Evolutionary conservation across 2,797 vertebrate species (phyloP), one percentile per base, ranked within the genome.

Genomic region (Phrynocephalus guinanensis): DNA sequence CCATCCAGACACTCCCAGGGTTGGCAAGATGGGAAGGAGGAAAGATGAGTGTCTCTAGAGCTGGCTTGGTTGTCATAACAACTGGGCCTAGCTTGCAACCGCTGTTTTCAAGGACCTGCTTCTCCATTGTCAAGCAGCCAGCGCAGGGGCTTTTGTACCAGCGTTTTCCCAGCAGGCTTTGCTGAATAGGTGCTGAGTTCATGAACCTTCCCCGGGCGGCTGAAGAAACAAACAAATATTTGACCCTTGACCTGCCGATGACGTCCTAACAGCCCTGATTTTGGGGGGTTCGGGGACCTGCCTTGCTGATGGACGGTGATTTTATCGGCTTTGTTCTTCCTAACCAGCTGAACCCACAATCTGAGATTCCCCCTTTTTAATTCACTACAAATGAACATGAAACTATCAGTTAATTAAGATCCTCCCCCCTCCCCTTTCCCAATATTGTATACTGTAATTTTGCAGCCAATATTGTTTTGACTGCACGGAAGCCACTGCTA

Each of bases 101-200:
- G 33, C 77, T 9, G 48, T 82, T 89, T 82, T 68, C 84, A 86
- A 89, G 85, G 85, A 84, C 77, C 26, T 2, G 48, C 81, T 75
- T 83, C 70, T 60, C 85, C 82, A 90, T 90, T 90, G 89, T 90
- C 86, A 85, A n/a, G 83, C 71, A 11, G 79, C 28, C 63, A 30
- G 50, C 28, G 78, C 28, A 1, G 28, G 30, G 72, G 70, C 86
- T 82, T 85, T 90, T 90, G 83, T 82, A n/a, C 50, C 30, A 18
- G 38, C 0, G 22, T 72, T 87, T 90, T 90, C 89, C 89, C 89
- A 87, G 89, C 86, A 90, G 78, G 78, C 89, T 75, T 90, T 90
- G 89, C 86, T 90, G 89, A 90, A 87, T 87, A 90, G 89, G 89
- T 90, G 71, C 8, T 11, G 89, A 87, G 89, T 90, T 90, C 89